Evolutionary conservation across 2,888 invertebrate genomes (phyloP).

Genomic region (Chymomyza procnemis): DNA sequence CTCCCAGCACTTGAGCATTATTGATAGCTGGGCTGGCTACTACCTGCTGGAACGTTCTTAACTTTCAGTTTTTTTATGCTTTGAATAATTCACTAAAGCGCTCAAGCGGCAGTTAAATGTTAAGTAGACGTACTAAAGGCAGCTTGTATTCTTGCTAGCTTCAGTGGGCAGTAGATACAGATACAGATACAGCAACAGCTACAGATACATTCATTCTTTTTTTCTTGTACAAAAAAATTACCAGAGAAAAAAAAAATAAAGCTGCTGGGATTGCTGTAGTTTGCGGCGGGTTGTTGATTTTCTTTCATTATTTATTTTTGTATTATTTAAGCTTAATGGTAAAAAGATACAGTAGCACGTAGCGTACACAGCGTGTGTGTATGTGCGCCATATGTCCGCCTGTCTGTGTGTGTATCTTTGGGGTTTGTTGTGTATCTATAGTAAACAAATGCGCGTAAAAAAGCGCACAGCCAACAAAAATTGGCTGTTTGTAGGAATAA

Average conservation of each 20-base stretch:
- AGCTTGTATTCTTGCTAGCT: neutral
- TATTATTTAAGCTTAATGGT: slow-evolving; percentile 49
- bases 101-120: slow-evolving; percentile 15
- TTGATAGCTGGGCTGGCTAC: slow-evolving; percentile 1
- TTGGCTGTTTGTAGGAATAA: slow-evolving; percentile 38
- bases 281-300: slow-evolving; percentile 23
- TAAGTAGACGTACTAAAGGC: neutral
- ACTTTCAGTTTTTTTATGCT: slow-evolving; percentile 45
- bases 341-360: slow-evolving; percentile 29
- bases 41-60: slow-evolving; percentile 6
- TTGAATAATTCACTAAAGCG: slow-evolving; percentile 49
- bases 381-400: slow-evolving; percentile 16
- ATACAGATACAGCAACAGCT: too few species aligned
- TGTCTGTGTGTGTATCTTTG: slow-evolving; percentile 42
- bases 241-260: neutral
- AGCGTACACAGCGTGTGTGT: slow-evolving; percentile 6
- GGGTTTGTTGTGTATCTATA: slow-evolving; percentile 62
- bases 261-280: neutral
- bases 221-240: neutral
- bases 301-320: slow-evolving; percentile 51
- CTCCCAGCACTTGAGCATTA: neutral
- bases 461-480: slow-evolving; percentile 45
- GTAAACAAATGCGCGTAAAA: slow-evolving; percentile 69
- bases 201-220: neutral
- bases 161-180: neutral